Conservation (phyloP, 2,113 vertebrate species). For the Limanda limanda region DNA sequence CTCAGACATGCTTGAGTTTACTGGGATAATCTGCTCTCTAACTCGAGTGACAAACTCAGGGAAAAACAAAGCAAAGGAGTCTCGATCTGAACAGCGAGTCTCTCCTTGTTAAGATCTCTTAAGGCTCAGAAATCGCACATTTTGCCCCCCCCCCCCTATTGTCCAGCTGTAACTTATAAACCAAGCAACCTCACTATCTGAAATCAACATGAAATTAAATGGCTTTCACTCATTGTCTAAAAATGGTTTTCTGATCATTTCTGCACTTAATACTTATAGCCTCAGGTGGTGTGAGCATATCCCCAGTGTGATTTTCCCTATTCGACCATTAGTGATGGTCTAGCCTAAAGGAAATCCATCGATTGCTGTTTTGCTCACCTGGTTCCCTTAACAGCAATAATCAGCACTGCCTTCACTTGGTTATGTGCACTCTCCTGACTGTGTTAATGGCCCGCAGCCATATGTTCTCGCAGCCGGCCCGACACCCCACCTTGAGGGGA, state of each 20-base stretch:
- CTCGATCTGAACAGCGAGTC: conserved; percentile 10
- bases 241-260: conserved; percentile 25
- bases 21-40: conserved; percentile 52
- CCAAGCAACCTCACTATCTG: conserved; percentile 47
- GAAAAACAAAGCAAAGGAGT: not conserved
- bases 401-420: conserved; percentile 54
- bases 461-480: conserved; percentile 68
- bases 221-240: conserved; percentile 27
- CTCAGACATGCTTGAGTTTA: conserved; percentile 53
- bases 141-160: no score
- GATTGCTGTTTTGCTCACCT: conserved; percentile 58
- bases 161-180: conserved; percentile 35
- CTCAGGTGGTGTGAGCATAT: conserved; percentile 15
- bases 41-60: conserved; percentile 34
- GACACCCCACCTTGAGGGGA: conserved; percentile 69
- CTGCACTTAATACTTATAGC: conserved; percentile 6
- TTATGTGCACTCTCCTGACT: conserved; percentile 64
- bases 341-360: conserved; percentile 60
- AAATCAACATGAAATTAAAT: conserved; percentile 22
- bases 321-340: conserved; percentile 35
- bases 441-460: conserved; percentile 68
- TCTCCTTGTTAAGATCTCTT: conserved; percentile 28
- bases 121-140: conserved; percentile 21
- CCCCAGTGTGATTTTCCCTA: conserved; percentile 15
- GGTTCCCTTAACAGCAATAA: conserved; percentile 50